These are phyloP conservation scores for Carterocephalus palaemon DNA, from an alignment of 2,888 invertebrate species.

Conservation along the genomic window DNA sequence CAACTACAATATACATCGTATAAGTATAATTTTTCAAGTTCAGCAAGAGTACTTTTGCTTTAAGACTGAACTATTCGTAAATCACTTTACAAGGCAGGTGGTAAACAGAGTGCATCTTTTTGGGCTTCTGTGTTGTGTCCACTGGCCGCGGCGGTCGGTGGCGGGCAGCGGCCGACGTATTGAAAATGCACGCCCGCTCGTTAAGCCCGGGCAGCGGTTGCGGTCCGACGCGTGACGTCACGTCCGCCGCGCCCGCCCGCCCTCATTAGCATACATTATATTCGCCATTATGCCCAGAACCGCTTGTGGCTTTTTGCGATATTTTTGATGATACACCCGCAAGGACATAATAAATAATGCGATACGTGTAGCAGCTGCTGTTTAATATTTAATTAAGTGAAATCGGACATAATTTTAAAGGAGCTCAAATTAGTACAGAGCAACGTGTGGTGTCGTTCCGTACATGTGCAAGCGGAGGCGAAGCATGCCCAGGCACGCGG, in stretches of 20 bases:
- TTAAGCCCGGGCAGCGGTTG: slow-evolving; percentile 64
- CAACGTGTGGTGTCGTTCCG: too few species aligned
- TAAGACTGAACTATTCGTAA: not conserved
- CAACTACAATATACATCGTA: too few species aligned
- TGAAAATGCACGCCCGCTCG: slow-evolving; percentile 71
- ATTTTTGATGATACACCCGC: slow-evolving; percentile 61
- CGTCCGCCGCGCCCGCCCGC: slow-evolving; percentile 61
- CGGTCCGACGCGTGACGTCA: slow-evolving; percentile 74
- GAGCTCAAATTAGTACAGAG: too few species aligned
- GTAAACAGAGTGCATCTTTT: slow-evolving; percentile 4
- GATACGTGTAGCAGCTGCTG: slow-evolving; percentile 29
- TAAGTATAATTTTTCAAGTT: too few species aligned
- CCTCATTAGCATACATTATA: slow-evolving; percentile 78
- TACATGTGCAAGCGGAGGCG: too few species aligned
- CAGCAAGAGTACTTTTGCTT: too few species aligned
- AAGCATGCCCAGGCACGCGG: too few species aligned
- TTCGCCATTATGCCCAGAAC: slow-evolving; percentile 66
- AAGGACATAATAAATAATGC: slow-evolving; percentile 37
- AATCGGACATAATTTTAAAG: slow-evolving; percentile 4
- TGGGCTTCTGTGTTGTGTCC: slow-evolving; percentile 13
- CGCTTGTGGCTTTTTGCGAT: slow-evolving; percentile 61
- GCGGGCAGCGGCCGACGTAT: slow-evolving; percentile 49
- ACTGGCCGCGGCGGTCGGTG: slow-evolving; percentile 31
- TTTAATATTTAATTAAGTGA: slow-evolving; percentile 34
- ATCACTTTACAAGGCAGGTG: not conserved